Base-by-base conservation (phyloP, 2,113 vertebrate genomes). In the Pogona vitticeps region DNA sequence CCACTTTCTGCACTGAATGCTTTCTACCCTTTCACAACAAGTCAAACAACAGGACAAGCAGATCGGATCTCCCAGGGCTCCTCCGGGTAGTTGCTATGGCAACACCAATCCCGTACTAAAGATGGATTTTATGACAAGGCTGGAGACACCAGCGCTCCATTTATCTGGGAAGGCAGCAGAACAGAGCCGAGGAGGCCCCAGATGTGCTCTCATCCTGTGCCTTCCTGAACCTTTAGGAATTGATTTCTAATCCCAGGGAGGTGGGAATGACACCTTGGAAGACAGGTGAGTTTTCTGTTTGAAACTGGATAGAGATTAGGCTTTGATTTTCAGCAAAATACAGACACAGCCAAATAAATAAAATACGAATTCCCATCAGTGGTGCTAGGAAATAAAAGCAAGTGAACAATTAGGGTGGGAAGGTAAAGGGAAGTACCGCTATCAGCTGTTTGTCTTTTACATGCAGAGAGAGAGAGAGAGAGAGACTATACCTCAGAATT, bases 11-110 rank as follows among this genome's bases (percentile, higher is more conserved):
- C 21, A 52, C 15, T 8, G 17, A 36, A 78, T 70, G 63, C 76
- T 85, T 78, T 85, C 20, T 70, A 36, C 26, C 40, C 58, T 20
- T 28, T 86, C 70, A 1, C n/a, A 90, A 67, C 58, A 80, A 84
- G 76, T 71, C 87, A 88, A 38, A 78, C 85, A 93, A 68, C 89
- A 88, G 86, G 71, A 72, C 52, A 84, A 26, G 28, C 82, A 38
- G 85, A 78, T 36, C 28, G 68, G 88, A 91, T 81, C 85, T 86
- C 85, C 21, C 61, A 81, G 75, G 70, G 85, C 58, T 26, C 78
- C 58, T 36, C 42, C 38, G 70, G 78, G 33, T 56, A 56, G 78
- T 81, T 86, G 85, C 78, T 65, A 81, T 86, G 79, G 78, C 28
- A 88, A 90, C 68, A 28, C 33, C 67, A 79, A 65, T 71, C 80